Conservation (phyloP, 2,888 invertebrate genomes). For the Apamea crenata region DNA sequence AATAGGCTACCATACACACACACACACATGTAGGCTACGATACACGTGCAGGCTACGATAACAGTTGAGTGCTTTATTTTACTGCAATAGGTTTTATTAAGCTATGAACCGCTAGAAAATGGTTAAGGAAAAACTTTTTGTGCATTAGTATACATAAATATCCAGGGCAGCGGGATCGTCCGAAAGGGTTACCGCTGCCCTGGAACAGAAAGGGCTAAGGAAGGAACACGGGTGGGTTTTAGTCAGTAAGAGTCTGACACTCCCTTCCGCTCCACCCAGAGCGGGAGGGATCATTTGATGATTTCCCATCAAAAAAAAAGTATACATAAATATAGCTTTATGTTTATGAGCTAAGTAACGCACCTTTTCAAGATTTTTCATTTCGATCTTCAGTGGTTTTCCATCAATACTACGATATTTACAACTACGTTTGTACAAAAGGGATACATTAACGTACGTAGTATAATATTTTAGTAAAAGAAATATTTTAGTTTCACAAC, state of each 20-base stretch:
- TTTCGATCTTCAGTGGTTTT: background rate
- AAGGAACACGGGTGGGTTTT: too few species aligned
- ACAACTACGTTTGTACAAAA: background rate
- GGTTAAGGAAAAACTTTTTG: background rate
- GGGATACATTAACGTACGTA: too few species aligned
- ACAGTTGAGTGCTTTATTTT: slow-evolving; percentile 71
- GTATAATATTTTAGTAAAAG: too few species aligned
- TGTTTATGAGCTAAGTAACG: background rate
- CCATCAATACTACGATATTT: background rate
- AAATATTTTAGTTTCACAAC: background rate
- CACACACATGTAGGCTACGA: background rate
- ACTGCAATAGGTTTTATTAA: slow-evolving; percentile 47
- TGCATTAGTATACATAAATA: background rate
- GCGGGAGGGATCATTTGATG: too few species aligned
- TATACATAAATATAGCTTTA: background rate
- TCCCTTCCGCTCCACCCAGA: too few species aligned
- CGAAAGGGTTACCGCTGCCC: too few species aligned
- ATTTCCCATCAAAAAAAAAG: too few species aligned
- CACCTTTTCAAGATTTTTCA: background rate
- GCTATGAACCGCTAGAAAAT: background rate
- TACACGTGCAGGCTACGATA: slow-evolving; percentile 51
- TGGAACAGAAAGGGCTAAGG: too few species aligned
- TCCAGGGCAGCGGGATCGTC: too few species aligned
- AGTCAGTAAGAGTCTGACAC: too few species aligned
- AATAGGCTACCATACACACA: slow-evolving; percentile 24